A percentile compares a stretch with the other conserved stretches of the same genome.
phyloP scores from a whole-genome alignment of 2,888 invertebrate genomes.

The Drosophila multiciliata region DNA sequence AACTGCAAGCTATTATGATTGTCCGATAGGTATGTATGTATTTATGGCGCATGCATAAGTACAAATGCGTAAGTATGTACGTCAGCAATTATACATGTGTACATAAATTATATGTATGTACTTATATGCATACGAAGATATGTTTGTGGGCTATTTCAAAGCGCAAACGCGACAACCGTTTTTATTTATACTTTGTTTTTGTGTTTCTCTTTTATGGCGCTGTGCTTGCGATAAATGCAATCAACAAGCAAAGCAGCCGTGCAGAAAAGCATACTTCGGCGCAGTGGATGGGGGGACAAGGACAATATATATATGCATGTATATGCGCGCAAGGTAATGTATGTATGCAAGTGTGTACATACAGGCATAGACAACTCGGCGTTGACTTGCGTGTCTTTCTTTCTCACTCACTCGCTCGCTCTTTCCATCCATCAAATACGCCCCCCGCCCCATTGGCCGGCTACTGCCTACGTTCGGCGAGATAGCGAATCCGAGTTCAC shows the following conservation, averaged over 20 bases:
- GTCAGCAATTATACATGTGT: neutral
- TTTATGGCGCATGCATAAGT: neutral
- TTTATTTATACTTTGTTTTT: slow-evolving; percentile 56
- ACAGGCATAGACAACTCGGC: slow-evolving; percentile 17
- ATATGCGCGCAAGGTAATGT: neutral
- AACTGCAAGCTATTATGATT: neutral
- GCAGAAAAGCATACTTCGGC: slow-evolving; percentile 14
- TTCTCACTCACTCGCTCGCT: slow-evolving; percentile 1
- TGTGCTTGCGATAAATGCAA: slow-evolving; percentile 72
- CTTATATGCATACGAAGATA: neutral
- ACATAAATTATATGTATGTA: neutral
- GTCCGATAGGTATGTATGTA: neutral
- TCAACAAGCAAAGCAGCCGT: slow-evolving; percentile 45
- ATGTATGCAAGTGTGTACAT: neutral
- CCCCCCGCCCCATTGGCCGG: slow-evolving; percentile 14
- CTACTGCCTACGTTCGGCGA: slow-evolving; percentile 18
- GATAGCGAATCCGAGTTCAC: slow-evolving; percentile 57
- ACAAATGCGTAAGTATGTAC: neutral
- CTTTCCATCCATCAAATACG: slow-evolving; percentile 27
- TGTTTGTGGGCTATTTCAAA: slow-evolving; percentile 22
- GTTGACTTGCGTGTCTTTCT: slow-evolving; percentile 37
- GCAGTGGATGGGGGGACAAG: neutral
- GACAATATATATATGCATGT: slow-evolving; percentile 1
- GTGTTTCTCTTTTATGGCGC: slow-evolving; percentile 51
- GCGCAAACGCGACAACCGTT: slow-evolving; percentile 67